A percentile compares a stretch with the other conserved stretches of the same genome.
phyloP scores from a whole-genome alignment of 1,140 invertebrate species.

The Aphelenchoides avenae region DNA sequence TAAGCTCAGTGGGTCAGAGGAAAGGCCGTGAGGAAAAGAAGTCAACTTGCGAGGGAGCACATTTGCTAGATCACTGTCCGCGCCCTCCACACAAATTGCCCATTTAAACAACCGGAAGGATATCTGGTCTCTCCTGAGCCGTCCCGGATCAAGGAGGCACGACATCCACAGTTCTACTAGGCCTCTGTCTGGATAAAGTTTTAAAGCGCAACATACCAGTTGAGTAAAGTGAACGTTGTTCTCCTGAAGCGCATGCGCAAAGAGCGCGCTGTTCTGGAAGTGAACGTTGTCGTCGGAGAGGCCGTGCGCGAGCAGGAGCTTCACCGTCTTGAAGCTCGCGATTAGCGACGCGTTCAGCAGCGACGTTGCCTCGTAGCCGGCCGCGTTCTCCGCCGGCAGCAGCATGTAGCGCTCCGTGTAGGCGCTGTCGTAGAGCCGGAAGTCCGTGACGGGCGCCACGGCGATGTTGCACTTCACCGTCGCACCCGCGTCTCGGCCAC shows the following conservation, averaged over 20 bases:
- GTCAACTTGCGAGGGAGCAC: too few relatives aligned
- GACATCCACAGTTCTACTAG: too few relatives aligned
- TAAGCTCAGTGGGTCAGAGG: too few relatives aligned
- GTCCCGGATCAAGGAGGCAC: too few relatives aligned
- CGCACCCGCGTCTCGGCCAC: slow-evolving; percentile 14
- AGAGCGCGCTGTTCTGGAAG: slow-evolving; percentile 13
- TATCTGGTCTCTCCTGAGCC: too few relatives aligned
- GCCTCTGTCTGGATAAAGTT: slow-evolving; percentile 16
- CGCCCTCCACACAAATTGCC: too few relatives aligned
- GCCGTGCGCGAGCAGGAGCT: slow-evolving; percentile 22
- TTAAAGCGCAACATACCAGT: slow-evolving; percentile 16
- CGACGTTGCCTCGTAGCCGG: slow-evolving; percentile 15
- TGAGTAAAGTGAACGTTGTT: slow-evolving; percentile 22
- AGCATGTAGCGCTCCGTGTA: slow-evolving; percentile 33
- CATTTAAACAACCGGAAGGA: too few relatives aligned
- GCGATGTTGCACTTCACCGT: slow-evolving; percentile 28
- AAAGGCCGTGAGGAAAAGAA: too few relatives aligned
- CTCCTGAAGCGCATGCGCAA: slow-evolving; percentile 12
- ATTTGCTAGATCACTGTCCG: too few relatives aligned
- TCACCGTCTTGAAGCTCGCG: slow-evolving; percentile 13
- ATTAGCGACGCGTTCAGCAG: slow-evolving; percentile 7
- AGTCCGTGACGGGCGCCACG: slow-evolving; percentile 26
- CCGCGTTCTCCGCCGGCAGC: slow-evolving; percentile 14
- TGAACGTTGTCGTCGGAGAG: slow-evolving; percentile 28
- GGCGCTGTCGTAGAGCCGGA: slow-evolving; percentile 27